Evolutionary conservation across 2,113 vertebrate species (phyloP).

Genomic region (Sinocyclocheilus anshuiensis): DNA sequence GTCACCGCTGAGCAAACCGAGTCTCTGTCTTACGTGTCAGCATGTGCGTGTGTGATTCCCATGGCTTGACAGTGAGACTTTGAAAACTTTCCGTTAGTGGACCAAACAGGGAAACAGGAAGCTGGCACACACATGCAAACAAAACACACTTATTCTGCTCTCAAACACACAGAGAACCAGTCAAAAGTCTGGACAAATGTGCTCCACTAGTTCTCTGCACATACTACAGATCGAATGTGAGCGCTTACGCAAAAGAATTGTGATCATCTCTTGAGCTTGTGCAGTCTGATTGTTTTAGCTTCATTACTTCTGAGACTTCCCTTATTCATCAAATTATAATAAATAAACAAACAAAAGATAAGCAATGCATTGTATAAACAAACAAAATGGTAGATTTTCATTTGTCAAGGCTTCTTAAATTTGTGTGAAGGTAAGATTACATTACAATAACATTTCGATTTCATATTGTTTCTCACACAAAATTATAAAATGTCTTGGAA

Average conservation of each 20-base stretch:
- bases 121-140: background rate
- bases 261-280: background rate
- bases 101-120: background rate
- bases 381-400: background rate
- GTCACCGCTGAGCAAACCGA: background rate
- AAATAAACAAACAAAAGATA: background rate
- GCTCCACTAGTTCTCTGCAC: background rate
- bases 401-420: background rate
- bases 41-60: background rate
- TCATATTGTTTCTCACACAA: background rate
- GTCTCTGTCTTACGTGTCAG: background rate
- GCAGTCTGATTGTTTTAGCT: too few relatives aligned
- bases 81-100: background rate
- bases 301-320: background rate
- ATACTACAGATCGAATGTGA: too few relatives aligned
- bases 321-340: background rate
- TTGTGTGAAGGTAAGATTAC: background rate
- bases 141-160: conserved; percentile 1
- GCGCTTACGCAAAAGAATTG: background rate
- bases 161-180: background rate
- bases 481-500: background rate
- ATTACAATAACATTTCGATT: background rate
- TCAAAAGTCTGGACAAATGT: background rate
- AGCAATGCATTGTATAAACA: background rate
- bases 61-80: background rate